Base-by-base conservation (phyloP, 2,113 vertebrate genomes). In the human (Homo sapiens) region DNA sequence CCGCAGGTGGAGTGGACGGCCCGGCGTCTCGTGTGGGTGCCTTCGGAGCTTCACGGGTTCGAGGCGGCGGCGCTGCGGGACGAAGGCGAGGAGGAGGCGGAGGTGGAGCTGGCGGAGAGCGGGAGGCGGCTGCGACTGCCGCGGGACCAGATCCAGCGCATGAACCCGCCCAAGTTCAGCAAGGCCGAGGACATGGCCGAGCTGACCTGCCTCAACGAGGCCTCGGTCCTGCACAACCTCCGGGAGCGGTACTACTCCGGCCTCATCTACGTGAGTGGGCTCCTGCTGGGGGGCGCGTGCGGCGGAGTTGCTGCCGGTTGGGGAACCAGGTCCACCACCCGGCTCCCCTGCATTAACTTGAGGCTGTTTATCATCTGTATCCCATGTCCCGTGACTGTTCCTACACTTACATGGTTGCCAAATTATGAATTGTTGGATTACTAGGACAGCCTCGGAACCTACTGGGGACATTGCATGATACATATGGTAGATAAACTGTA, bases 141-240 rank as follows among this genome's bases (percentile, higher is more conserved):
- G 8, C 93, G 97, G 90, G 98, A 97, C 98, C 98, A 89, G 96
- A 96, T 97, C 43, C 98, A 99, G 98, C 98, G 98, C 93, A 99
- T 99, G 98, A 99, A 99, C 95, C 98, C 98, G 7, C 98, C 98
- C 61, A 99, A 99, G 90, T 99, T 99, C 96, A 98, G 98, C 98
- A 99, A 99, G 94, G 98, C 98, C 0, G 98, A 99, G 91, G 98
- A 99, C 90, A 99, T 98, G 98, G 98, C 98, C 0, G 98, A 99
- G 61, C 97, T 99, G 80, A 99, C 98, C 40, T 99, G 98, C 96
- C 98, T 99, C 79, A 99, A 99, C 2, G 98, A 99, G 92, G 98
- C 98, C 27, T 98, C 98, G 0, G 98, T 99, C 13, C 97, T 99
- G 88, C 98, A 99, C 94, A 99, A 99, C 91, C 98, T 99, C 11